phyloP scores from a whole-genome alignment of 2,113 vertebrate genomes.

The Pterocles orientalis region DNA sequence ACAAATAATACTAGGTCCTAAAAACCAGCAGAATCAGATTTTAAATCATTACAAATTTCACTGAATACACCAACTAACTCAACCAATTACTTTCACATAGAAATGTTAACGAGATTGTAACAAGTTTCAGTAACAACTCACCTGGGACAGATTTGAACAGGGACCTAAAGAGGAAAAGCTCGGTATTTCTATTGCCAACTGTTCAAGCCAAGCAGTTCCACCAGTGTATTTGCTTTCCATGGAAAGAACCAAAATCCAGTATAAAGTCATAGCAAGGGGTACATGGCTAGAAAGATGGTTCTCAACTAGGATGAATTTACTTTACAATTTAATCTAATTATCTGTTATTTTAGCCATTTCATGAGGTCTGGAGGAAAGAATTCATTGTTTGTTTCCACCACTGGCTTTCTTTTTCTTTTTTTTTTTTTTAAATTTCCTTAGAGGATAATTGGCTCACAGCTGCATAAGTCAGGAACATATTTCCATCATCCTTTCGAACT shows the following conservation, averaged over 20 bases:
- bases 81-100: background rate
- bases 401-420: background rate
- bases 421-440: background rate
- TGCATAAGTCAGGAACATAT: background rate
- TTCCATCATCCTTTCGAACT: background rate
- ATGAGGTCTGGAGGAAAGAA: slow-evolving; percentile 32
- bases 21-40: background rate
- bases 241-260: background rate
- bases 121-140: background rate
- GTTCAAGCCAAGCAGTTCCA: background rate
- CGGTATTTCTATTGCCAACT: background rate
- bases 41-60: background rate
- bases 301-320: slow-evolving; percentile 13
- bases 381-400: slow-evolving; percentile 1
- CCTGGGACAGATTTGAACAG: background rate
- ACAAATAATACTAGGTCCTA: background rate
- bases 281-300: background rate
- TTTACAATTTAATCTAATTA: slow-evolving; percentile 58
- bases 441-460: slow-evolving; percentile 25
- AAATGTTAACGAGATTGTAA: background rate
- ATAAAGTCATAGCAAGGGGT: background rate
- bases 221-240: background rate
- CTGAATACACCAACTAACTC: background rate
- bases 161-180: background rate
- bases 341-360: slow-evolving; percentile 50